These are phyloP conservation scores for Sapajus apella DNA, from an alignment of 2,113 vertebrate genomes.

Conservation along the genomic window DNA sequence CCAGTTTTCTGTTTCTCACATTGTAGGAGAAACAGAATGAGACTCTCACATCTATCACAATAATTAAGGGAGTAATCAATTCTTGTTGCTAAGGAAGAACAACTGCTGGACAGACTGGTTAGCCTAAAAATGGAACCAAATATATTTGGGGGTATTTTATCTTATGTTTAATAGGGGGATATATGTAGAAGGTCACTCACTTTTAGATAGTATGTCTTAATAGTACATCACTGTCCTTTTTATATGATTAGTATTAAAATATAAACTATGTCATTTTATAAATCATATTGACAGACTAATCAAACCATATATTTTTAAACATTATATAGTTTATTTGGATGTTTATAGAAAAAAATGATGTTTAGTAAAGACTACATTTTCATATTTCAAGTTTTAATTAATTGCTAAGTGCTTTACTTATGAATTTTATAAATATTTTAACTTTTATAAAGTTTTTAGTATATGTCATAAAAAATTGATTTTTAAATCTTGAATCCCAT, in stretches of 20 bases:
- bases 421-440: slow-evolving; percentile 7
- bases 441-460: background rate
- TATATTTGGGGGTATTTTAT: background rate
- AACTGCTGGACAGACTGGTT: background rate
- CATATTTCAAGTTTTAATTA: slow-evolving; percentile 37
- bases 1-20: background rate
- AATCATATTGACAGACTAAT: background rate
- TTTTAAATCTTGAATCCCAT: background rate
- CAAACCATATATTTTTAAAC: background rate
- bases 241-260: background rate
- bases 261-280: background rate
- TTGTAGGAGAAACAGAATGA: background rate
- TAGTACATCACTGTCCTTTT: background rate
- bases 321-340: background rate
- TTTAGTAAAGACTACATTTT: background rate
- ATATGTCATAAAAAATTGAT: background rate
- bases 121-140: background rate
- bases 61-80: background rate
- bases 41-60: background rate
- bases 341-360: background rate
- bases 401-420: background rate
- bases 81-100: background rate
- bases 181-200: background rate
- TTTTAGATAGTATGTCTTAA: background rate
- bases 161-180: background rate